Conservation (phyloP, 2,888 invertebrate species). For the Mimumesa dahlbomi region DNA sequence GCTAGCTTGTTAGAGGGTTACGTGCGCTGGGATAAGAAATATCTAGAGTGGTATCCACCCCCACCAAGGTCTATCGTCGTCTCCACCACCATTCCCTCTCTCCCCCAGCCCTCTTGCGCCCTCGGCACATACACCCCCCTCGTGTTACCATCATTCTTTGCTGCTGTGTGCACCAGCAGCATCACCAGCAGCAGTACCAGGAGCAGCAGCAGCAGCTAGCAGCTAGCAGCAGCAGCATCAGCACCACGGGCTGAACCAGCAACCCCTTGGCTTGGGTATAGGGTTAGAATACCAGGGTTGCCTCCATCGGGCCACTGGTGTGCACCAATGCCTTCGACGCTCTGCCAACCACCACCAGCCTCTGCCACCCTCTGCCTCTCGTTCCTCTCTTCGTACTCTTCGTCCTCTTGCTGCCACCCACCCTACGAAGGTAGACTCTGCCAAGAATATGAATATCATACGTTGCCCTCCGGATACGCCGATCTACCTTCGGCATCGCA, state of each 20-base stretch:
- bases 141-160: constrained; percentile 62
- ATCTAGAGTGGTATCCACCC: constrained; percentile 65
- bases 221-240: constrained; percentile 34
- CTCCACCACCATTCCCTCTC: constrained; percentile 1
- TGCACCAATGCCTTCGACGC: constrained; percentile 76
- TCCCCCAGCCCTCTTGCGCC: background rate
- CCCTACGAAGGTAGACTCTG: constrained; percentile 69
- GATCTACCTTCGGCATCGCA: constrained; percentile 25
- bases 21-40: constrained; percentile 80
- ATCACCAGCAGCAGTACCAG: constrained; percentile 45
- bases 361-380: constrained; percentile 53
- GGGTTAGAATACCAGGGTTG: constrained; percentile 75
- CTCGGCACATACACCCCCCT: constrained; percentile 18
- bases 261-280: constrained; percentile 65
- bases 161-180: constrained; percentile 44
- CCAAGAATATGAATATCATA: constrained; percentile 79
- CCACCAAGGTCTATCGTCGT: constrained; percentile 26
- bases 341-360: constrained; percentile 68
- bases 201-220: constrained; percentile 18
- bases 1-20: constrained; percentile 79
- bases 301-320: constrained; percentile 76
- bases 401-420: constrained; percentile 47
- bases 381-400: constrained; percentile 41
- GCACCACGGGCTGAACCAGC: constrained; percentile 36
- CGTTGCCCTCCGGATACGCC: constrained; percentile 56